phyloP scores from a whole-genome alignment of 1,140 invertebrate species.

The Drosophila sp. region DNA sequence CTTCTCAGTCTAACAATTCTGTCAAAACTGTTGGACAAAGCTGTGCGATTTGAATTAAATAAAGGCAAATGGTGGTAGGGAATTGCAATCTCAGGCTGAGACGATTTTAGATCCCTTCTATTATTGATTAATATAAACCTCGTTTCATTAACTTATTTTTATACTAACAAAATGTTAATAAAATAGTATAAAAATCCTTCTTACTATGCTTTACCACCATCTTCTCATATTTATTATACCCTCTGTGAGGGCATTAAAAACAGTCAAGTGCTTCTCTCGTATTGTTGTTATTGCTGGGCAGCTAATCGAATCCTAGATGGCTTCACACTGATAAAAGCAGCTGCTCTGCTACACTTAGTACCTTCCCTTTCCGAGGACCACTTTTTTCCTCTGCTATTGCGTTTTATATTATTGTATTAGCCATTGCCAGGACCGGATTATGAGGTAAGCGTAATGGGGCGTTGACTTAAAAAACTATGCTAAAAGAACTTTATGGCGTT shows the following conservation, averaged over 20 bases:
- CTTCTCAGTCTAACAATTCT: too few species aligned
- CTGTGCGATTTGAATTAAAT: too few species aligned
- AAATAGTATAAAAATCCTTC: too few species aligned
- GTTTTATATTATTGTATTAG: conserved; percentile 77
- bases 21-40: too few species aligned
- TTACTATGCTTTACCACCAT: not conserved
- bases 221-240: not conserved
- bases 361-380: conserved; percentile 24
- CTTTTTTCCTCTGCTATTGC: conserved; percentile 58
- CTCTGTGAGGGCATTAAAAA: conserved; percentile 20
- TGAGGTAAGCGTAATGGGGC: not conserved
- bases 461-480: too few species aligned
- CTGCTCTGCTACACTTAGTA: conserved; percentile 60
- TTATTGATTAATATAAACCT: too few species aligned
- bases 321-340: conserved; percentile 78
- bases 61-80: too few species aligned
- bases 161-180: too few species aligned
- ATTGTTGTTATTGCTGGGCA: conserved; percentile 37
- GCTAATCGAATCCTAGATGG: conserved; percentile 77
- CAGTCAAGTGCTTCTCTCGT: conserved; percentile 50
- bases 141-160: too few species aligned
- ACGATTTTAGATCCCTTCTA: too few species aligned
- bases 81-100: too few species aligned
- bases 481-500: too few species aligned
- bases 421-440: conserved; percentile 15